These are phyloP conservation scores for Myoxocephalus aenaeus DNA, from an alignment of 2,797 vertebrate genomes.

Conservation along the genomic window DNA sequence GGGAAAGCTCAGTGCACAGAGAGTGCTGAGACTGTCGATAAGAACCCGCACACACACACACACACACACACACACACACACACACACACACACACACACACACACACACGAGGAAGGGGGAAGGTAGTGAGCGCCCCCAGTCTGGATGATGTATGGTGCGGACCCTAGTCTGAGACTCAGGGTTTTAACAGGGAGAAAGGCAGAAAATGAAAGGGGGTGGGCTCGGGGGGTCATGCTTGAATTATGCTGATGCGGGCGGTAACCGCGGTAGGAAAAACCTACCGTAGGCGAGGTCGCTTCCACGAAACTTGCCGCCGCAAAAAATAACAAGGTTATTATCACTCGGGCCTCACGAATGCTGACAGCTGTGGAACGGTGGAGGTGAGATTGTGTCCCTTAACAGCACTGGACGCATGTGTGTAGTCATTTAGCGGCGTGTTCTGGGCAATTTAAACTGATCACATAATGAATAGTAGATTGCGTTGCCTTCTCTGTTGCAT, in stretches of 20 bases:
- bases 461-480: neutral
- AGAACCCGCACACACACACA: slow-evolving; percentile 45
- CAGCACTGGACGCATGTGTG: slow-evolving; percentile 1
- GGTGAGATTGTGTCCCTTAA: slow-evolving; percentile 35
- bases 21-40: slow-evolving; percentile 71
- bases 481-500: neutral
- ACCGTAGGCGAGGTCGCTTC: slow-evolving; percentile 54
- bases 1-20: slow-evolving; percentile 44
- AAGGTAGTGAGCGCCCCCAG: slow-evolving; percentile 52
- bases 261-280: slow-evolving; percentile 63
- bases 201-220: slow-evolving; percentile 78
- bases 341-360: slow-evolving; percentile 46
- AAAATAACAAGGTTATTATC: slow-evolving; percentile 77
- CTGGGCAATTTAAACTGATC: neutral
- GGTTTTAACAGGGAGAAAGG: slow-evolving; percentile 71
- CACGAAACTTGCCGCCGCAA: slow-evolving; percentile 45
- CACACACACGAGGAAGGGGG: slow-evolving; percentile 59
- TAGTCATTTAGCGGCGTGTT: slow-evolving; percentile 5
- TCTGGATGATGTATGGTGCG: slow-evolving; percentile 84
- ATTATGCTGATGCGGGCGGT: slow-evolving; percentile 84
- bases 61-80: slow-evolving; percentile 28
- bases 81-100: neutral
- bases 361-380: slow-evolving; percentile 47
- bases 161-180: slow-evolving; percentile 68
- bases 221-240: slow-evolving; percentile 78